phyloP scores from a whole-genome alignment of 1,140 invertebrate species.

The Ericerus pela region DNA sequence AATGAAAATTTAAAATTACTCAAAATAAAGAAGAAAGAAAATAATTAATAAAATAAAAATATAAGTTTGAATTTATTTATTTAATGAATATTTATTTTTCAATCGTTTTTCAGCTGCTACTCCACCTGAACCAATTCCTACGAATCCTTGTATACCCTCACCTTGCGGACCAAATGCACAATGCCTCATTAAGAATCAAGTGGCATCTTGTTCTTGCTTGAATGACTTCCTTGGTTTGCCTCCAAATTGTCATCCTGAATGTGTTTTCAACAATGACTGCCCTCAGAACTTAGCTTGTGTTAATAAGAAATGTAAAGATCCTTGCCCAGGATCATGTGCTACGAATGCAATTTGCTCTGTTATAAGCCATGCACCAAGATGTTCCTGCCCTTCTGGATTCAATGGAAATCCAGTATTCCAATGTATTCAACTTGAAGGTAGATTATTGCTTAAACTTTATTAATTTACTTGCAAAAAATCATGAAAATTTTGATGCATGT shows the following conservation, averaged over 20 bases:
- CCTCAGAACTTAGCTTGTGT: slow-evolving; percentile 45
- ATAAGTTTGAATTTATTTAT: slow-evolving; percentile 26
- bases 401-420: slow-evolving; percentile 50
- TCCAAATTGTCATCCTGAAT: slow-evolving; percentile 49
- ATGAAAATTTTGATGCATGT: background rate
- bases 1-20: no score
- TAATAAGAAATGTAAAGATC: slow-evolving; percentile 51
- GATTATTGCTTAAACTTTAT: slow-evolving; percentile 22
- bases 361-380: slow-evolving; percentile 53
- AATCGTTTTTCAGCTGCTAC: slow-evolving; percentile 21
- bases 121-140: slow-evolving; percentile 25
- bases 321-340: slow-evolving; percentile 51
- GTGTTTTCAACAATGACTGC: slow-evolving; percentile 49
- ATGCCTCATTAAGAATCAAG: slow-evolving; percentile 42
- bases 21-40: slow-evolving; percentile 37
- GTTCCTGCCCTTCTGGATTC: slow-evolving; percentile 44
- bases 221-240: slow-evolving; percentile 44
- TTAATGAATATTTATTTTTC: slow-evolving; percentile 27
- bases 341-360: slow-evolving; percentile 50
- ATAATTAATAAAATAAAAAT: slow-evolving; percentile 27
- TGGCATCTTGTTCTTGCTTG: slow-evolving; percentile 48
- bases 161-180: slow-evolving; percentile 42
- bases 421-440: slow-evolving; percentile 42
- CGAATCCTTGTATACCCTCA: slow-evolving; percentile 35
- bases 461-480: background rate